Evolutionary conservation across 1,140 invertebrate species (phyloP).

Genomic region (Kradibia gibbosae): DNA sequence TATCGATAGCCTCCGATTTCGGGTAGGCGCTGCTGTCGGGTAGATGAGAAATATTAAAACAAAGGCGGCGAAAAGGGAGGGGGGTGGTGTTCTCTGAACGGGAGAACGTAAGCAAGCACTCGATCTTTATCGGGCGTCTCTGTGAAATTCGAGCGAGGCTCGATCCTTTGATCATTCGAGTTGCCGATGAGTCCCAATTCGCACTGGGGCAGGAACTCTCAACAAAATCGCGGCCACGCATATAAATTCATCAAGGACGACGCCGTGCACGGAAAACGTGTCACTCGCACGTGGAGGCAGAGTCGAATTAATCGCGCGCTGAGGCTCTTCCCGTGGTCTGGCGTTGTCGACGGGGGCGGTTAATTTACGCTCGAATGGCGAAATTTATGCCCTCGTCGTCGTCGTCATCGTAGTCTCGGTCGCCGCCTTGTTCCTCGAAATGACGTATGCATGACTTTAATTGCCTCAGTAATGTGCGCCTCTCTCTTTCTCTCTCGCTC

Average conservation of each 20-base stretch:
- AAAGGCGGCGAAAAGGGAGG: too few relatives aligned
- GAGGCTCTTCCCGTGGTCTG: too few relatives aligned
- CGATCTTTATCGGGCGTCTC: too few relatives aligned
- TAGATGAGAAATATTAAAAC: too few relatives aligned
- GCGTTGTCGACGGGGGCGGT: not conserved
- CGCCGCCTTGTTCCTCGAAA: not conserved
- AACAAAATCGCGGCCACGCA: not conserved
- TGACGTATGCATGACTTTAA: not conserved
- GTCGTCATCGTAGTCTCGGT: not conserved
- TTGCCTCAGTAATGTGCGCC: not conserved
- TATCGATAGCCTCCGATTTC: too few relatives aligned
- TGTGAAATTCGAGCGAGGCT: not conserved
- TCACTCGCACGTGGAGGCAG: not conserved
- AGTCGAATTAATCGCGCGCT: slow-evolving; percentile 29
- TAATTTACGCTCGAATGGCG: slow-evolving; percentile 9
- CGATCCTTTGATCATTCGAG: not conserved
- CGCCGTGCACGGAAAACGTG: not conserved
- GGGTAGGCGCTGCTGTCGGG: too few relatives aligned
- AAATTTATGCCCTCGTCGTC: not conserved
- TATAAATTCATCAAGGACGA: not conserved
- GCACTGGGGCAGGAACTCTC: not conserved
- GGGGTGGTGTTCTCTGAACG: too few relatives aligned
- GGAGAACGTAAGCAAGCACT: too few relatives aligned
- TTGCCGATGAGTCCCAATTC: slow-evolving; percentile 1
- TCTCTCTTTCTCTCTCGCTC: too few relatives aligned